Conservation (phyloP, 2,797 vertebrate species). For the Sylvilagus floridanus region DNA sequence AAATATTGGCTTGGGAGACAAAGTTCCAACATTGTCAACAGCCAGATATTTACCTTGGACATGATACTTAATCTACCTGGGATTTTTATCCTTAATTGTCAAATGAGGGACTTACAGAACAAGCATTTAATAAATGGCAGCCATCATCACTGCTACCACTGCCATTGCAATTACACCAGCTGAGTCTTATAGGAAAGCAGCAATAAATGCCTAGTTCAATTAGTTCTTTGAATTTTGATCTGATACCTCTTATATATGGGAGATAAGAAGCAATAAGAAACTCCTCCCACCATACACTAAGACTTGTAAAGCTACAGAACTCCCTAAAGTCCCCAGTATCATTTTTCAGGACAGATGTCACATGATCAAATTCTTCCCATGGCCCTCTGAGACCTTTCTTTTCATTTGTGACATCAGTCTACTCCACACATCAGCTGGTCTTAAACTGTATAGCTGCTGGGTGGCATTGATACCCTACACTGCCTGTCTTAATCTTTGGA, state of each 20-base stretch:
- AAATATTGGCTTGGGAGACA: slow-evolving; percentile 31
- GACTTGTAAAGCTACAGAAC: background rate
- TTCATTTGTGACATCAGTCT: background rate
- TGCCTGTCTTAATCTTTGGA: background rate
- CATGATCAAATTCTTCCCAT: background rate
- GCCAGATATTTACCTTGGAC: background rate
- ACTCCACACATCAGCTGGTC: background rate
- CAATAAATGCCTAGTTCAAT: background rate
- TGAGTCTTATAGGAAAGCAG: background rate
- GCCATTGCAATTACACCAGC: background rate
- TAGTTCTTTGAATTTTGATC: background rate
- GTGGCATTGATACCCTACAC: background rate
- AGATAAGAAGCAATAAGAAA: background rate
- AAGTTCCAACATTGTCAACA: slow-evolving; percentile 24
- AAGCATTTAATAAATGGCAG: background rate
- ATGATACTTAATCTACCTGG: background rate
- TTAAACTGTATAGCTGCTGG: background rate
- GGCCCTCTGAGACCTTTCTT: background rate
- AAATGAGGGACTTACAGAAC: background rate
- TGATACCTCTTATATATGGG: background rate
- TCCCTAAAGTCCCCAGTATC: background rate
- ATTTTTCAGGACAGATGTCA: background rate
- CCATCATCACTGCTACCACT: background rate
- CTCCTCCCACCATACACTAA: background rate
- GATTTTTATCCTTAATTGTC: slow-evolving; percentile 25